phyloP scores from a whole-genome alignment of 2,888 invertebrate species.

The Microctonus brassicae region DNA sequence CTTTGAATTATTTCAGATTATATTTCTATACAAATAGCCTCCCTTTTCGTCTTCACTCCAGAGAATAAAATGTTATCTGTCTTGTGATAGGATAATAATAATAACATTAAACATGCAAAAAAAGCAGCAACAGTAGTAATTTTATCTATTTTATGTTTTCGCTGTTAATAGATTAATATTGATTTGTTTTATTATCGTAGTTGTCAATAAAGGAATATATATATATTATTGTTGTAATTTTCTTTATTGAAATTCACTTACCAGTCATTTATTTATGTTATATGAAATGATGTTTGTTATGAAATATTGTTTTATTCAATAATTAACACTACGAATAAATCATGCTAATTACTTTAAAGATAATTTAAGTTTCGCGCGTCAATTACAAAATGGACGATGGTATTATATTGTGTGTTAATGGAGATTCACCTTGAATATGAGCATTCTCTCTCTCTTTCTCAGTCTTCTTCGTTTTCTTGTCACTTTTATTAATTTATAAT shows the following conservation, averaged over 20 bases:
- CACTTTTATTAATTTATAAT: too few relatives aligned
- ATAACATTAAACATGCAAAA: neutral
- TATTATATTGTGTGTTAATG: too few relatives aligned
- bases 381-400: too few relatives aligned
- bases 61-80: conserved; percentile 25
- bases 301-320: too few relatives aligned
- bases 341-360: too few relatives aligned
- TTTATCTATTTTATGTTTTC: neutral
- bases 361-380: too few relatives aligned
- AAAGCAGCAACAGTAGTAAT: neutral
- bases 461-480: too few relatives aligned
- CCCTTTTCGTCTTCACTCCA: neutral
- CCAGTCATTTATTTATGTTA: neutral
- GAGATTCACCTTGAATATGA: too few relatives aligned
- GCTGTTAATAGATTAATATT: neutral
- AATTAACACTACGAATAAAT: too few relatives aligned
- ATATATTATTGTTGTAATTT: conserved; percentile 13
- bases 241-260: neutral
- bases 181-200: conserved; percentile 25
- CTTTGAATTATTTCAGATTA: conserved; percentile 54
- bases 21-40: conserved; percentile 56
- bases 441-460: too few relatives aligned
- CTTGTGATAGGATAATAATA: conserved; percentile 17
- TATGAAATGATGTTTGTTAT: too few relatives aligned
- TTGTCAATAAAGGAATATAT: conserved; percentile 25